Base-by-base conservation (phyloP, 2,888 invertebrate genomes). In the Lucinisca nassula region DNA sequence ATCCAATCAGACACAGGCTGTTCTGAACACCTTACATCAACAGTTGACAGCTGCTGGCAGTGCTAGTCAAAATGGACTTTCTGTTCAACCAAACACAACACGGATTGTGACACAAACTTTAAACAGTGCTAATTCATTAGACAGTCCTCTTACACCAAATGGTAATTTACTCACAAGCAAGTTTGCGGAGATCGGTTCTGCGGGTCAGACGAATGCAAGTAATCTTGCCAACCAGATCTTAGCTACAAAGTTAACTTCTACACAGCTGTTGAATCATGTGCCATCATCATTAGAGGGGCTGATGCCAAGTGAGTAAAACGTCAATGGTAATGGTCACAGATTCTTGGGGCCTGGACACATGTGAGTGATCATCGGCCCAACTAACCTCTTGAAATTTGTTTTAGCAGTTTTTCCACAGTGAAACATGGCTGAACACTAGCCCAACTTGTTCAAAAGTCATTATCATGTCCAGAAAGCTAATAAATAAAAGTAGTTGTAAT, bases 301-400 rank as follows among this genome's bases (percentile, higher is more conserved):
- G 32, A 91, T 95, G 86, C 95, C 95, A 87, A 95, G 95, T 95
- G 91, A 92, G 94, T 93, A 35, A 1, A 51, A 21, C 51, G 40
- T 14, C 14, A n/a, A n/a, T n/a, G n/a, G n/a, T n/a, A n/a, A n/a
- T n/a, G n/a, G n/a, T n/a, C n/a, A n/a, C n/a, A n/a, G n/a, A n/a
- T n/a, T n/a, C n/a, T n/a, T n/a, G n/a, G n/a, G n/a, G n/a, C n/a
- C n/a, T n/a, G n/a, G n/a, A n/a, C n/a, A n/a, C n/a, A n/a, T n/a
- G n/a, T n/a, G n/a, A n/a, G n/a, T n/a, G n/a, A n/a, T n/a, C n/a
- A n/a, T n/a, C n/a, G n/a, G n/a, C n/a, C n/a, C n/a, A n/a, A n/a
- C n/a, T n/a, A n/a, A n/a, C n/a, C n/a, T n/a, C n/a, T n/a, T n/a
- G n/a, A n/a, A n/a, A n/a, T n/a, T n/a, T n/a, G n/a, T n/a, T n/a